Base-by-base conservation (phyloP, 2,888 invertebrate species). In the Endomychus coccineus region DNA sequence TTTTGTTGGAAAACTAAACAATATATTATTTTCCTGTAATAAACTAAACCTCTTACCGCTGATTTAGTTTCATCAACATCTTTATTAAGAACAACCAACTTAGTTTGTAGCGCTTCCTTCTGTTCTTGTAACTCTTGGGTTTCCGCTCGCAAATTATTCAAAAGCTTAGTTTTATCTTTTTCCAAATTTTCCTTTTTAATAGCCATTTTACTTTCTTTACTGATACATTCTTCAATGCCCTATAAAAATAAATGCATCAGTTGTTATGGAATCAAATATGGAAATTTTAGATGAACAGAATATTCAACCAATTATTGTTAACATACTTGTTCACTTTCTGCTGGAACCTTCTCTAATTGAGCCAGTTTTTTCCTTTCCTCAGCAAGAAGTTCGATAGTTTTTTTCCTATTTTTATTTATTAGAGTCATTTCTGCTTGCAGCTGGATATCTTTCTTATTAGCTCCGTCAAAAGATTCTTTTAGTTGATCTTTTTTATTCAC, bases 371-470 rank as follows among this genome's bases (percentile, higher is more conserved):
- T 68, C 47, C 71, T 74, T 57, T 83, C 79, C 54, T 76, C 71
- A 38, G 73, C 78, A 2, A 87, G 60, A 10, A 77, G 70, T 29
- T 78, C 74, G 42, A 80, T 80, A 16, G 83, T 72, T 54, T 83
- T 81, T 58, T 87, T 88, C 43, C 80, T 74, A 46, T 82, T 80
- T 49, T 80, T 82, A 50, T 81, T 87, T 0, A 74, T 71, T 45
- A 78, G 77, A 0, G 75, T 71, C 56, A 78, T 74, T 34, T 82
- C 81, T 1, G 78, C 79, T 52, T 77, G 75, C 0, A 78, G 62
- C 14, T 76, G 69, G 0, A 80, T 75, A 42, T 79, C 78, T 55
- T 77, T 75, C 41, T 74, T 77, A 50, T 81, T 81, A 25, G 77
- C 74, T 2, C 66, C 69, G 39, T 79, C 75, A 34, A 81, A 72